phyloP scores from a whole-genome alignment of 2,113 vertebrate genomes.

The Lathamus discolor region DNA sequence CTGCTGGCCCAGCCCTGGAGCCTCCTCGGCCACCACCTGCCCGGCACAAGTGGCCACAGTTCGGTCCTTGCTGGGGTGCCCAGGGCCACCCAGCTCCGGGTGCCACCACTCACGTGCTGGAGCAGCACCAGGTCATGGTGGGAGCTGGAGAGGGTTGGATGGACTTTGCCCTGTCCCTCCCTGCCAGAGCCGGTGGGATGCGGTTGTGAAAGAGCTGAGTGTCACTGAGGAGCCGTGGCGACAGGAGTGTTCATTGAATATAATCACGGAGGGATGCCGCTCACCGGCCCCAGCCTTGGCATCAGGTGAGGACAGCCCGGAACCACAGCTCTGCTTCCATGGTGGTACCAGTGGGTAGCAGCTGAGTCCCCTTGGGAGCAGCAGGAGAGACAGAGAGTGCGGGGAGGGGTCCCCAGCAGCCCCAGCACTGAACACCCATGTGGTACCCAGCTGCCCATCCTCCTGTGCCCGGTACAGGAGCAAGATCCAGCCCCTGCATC shows the following conservation, averaged over 20 bases:
- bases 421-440: not conserved
- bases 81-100: not conserved
- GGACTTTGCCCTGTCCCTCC: not conserved
- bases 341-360: not conserved
- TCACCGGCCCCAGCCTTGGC: not conserved
- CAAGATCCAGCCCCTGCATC: rapidly evolving
- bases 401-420: too few relatives aligned
- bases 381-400: not conserved
- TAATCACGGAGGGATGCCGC: not conserved
- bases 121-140: rapidly evolving
- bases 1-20: not conserved
- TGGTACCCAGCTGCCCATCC: rapidly evolving
- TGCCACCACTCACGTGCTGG: not conserved
- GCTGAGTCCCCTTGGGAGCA: not conserved
- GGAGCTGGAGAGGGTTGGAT: not conserved
- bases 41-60: rapidly evolving
- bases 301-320: not conserved
- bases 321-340: not conserved
- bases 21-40: not conserved
- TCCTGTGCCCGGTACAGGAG: rapidly evolving
- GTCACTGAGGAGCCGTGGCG: not conserved
- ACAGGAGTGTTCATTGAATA: not conserved
- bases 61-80: not conserved
- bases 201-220: not conserved
- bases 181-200: not conserved